Percentiles rank a stretch among this genome's conserved stretches.
phyloP scores from a whole-genome alignment of 1,140 invertebrate genomes.

The Scylla paramamosain region DNA sequence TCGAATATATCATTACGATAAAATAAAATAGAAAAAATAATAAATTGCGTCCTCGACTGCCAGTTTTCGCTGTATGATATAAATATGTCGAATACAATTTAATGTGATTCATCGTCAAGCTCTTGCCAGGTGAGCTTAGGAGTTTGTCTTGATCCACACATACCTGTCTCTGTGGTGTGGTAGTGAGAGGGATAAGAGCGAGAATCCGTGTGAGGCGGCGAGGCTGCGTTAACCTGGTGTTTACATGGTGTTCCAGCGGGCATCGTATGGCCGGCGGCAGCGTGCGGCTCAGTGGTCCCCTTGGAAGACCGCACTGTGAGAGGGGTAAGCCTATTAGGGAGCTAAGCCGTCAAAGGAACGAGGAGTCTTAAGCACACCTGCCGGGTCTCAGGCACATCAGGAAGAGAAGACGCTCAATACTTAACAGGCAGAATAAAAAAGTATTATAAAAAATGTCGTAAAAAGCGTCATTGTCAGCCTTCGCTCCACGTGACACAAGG shows the following conservation, averaged over 20 bases:
- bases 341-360: neutral
- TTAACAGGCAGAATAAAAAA: slow-evolving; percentile 32
- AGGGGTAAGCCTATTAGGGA: neutral
- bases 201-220: neutral
- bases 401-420: slow-evolving; percentile 6
- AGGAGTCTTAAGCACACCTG: neutral
- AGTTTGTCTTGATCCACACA: neutral
- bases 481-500: neutral
- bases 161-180: neutral
- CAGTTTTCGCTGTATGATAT: too few species aligned
- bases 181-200: neutral
- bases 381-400: neutral
- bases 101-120: too few species aligned
- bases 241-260: slow-evolving; percentile 50
- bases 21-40: too few species aligned
- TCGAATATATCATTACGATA: too few species aligned
- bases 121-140: too few species aligned
- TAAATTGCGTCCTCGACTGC: too few species aligned
- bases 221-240: slow-evolving; percentile 22
- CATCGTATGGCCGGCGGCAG: slow-evolving; percentile 14
- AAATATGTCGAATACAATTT: too few species aligned
- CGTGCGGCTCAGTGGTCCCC: neutral
- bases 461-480: slow-evolving; percentile 13
- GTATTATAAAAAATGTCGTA: slow-evolving; percentile 41
- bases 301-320: neutral